A percentile compares a stretch with the other conserved stretches of the same genome.
These are phyloP conservation scores for Gastracanthus pulcherrimus DNA, from an alignment of 2,888 invertebrate genomes.

Conservation along the genomic window DNA sequence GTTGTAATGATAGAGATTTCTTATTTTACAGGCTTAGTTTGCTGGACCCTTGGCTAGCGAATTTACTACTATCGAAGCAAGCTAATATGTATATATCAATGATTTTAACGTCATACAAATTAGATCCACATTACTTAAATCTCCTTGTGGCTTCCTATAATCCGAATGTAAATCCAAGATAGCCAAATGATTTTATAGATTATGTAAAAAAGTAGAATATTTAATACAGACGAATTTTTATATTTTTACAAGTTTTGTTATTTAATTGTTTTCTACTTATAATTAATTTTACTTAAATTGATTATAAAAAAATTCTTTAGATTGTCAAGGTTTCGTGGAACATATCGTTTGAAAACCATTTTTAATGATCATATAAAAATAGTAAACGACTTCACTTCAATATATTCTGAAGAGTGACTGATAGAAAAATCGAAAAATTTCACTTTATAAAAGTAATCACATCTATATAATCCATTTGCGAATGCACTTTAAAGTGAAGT, in stretches of 20 bases:
- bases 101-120: constrained; percentile 73
- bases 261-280: constrained; percentile 20
- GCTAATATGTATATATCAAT: constrained; percentile 70
- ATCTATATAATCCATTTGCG: not conserved
- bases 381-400: not conserved
- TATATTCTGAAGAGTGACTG: not conserved
- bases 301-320: not conserved
- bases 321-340: not conserved
- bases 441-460: not conserved
- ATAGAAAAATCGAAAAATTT: not conserved
- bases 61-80: constrained; percentile 67
- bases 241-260: constrained; percentile 36
- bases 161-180: constrained; percentile 48
- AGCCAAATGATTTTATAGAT: constrained; percentile 3
- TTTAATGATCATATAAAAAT: constrained; percentile 21
- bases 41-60: constrained; percentile 67
- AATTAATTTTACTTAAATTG: not conserved
- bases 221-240: constrained; percentile 24
- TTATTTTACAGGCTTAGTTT: constrained; percentile 67
- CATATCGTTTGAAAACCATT: not conserved
- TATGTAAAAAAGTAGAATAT: constrained; percentile 21
- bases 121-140: constrained; percentile 72
- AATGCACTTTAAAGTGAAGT: constrained; percentile 38
- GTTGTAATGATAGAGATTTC: too few relatives aligned
- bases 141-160: constrained; percentile 62